These are phyloP conservation scores for Brachypteracias leptosomus DNA, from an alignment of 2,113 vertebrate species.

Conservation along the genomic window DNA sequence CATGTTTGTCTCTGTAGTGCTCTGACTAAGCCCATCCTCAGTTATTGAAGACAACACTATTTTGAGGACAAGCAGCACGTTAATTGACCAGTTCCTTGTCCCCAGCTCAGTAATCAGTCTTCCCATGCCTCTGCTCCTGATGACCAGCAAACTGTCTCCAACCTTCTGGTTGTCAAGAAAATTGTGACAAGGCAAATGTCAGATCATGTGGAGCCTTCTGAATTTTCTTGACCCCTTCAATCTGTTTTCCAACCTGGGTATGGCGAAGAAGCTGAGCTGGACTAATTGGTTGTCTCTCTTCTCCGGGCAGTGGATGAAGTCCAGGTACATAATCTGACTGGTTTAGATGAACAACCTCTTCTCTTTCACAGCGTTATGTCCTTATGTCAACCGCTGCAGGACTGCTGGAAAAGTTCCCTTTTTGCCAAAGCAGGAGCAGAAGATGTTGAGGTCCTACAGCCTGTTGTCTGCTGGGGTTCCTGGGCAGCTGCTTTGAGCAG, in stretches of 20 bases:
- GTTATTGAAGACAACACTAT: not conserved
- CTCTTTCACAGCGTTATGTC: not conserved
- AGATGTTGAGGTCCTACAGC: not conserved
- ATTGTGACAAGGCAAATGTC: slow-evolving; percentile 59
- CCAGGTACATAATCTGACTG: not conserved
- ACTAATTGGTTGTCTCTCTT: slow-evolving; percentile 58
- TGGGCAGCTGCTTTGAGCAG: not conserved
- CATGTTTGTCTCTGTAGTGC: not conserved
- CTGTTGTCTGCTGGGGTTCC: not conserved
- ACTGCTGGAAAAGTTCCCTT: not conserved
- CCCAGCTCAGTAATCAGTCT: not conserved
- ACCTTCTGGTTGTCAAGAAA: slow-evolving; percentile 50
- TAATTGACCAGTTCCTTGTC: not conserved
- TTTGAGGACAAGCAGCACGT: not conserved
- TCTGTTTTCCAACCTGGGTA: slow-evolving; percentile 45
- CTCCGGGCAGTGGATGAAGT: not conserved
- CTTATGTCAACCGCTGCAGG: not conserved
- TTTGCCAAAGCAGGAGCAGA: not conserved
- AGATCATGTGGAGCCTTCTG: slow-evolving; percentile 48
- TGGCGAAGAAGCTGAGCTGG: slow-evolving; percentile 44
- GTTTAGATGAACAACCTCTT: not conserved
- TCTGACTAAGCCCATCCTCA: not conserved
- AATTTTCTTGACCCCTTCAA: slow-evolving; percentile 57
- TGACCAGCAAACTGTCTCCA: slow-evolving; percentile 38
- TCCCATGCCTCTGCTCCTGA: not conserved